Evolutionary conservation across 2,888 invertebrate genomes (phyloP).

Genomic region (Leptothorax acervorum): DNA sequence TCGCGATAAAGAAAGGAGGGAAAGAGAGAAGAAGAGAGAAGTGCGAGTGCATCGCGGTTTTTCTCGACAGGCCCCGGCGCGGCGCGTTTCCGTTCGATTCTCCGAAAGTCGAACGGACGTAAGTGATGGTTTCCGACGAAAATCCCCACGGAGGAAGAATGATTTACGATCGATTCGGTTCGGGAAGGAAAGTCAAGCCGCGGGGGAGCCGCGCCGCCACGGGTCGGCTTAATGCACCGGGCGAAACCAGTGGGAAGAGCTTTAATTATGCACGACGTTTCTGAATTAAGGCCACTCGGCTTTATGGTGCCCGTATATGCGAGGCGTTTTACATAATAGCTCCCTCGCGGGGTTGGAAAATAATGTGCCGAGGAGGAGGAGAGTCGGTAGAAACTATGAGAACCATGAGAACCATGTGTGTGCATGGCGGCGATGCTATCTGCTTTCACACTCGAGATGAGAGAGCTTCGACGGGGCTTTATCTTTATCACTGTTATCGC

Average conservation of each 20-base stretch:
- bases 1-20: background rate
- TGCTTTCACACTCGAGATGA: slow-evolving; percentile 36
- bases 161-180: slow-evolving; percentile 54
- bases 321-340: slow-evolving; percentile 70
- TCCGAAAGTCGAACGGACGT: slow-evolving; percentile 55
- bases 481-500: slow-evolving; percentile 41
- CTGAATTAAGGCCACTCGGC: slow-evolving; percentile 71
- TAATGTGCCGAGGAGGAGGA: slow-evolving; percentile 55
- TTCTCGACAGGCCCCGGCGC: slow-evolving; percentile 19
- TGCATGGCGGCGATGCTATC: background rate
- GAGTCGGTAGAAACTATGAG: slow-evolving; percentile 48
- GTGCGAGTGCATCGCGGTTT: slow-evolving; percentile 2
- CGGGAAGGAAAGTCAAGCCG: slow-evolving; percentile 42
- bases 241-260: slow-evolving; percentile 59
- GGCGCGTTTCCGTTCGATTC: slow-evolving; percentile 45
- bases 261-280: slow-evolving; percentile 66
- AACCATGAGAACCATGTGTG: slow-evolving; percentile 36
- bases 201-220: slow-evolving; percentile 30
- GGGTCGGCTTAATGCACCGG: slow-evolving; percentile 58
- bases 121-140: slow-evolving; percentile 56
- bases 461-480: slow-evolving; percentile 18
- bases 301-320: slow-evolving; percentile 59
- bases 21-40: background rate
- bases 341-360: slow-evolving; percentile 64
- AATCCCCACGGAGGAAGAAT: slow-evolving; percentile 53